Conservation (phyloP, 2,113 vertebrate species). For the Cercocebus atys region DNA sequence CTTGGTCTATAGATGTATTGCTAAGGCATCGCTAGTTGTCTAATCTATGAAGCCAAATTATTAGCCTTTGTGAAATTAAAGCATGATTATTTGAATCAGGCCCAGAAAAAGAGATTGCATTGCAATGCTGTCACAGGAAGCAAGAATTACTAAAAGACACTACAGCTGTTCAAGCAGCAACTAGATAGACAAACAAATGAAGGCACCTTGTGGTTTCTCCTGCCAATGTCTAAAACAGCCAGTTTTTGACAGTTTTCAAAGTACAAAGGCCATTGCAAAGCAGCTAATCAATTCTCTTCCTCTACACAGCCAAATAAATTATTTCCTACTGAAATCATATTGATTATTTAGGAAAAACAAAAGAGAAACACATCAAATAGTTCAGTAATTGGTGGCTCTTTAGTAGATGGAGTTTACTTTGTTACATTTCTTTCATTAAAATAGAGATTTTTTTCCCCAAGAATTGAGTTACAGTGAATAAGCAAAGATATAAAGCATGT, state of each 20-base stretch:
- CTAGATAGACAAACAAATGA: neutral
- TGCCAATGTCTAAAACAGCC: neutral
- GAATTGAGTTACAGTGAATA: neutral
- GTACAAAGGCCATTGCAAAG: slow-evolving; percentile 25
- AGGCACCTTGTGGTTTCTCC: slow-evolving; percentile 9
- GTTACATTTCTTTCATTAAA: neutral
- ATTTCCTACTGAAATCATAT: slow-evolving; percentile 47
- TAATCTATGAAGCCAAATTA: neutral
- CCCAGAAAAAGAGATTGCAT: neutral
- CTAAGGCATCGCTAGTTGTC: neutral
- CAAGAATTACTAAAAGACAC: neutral
- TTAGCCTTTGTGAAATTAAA: slow-evolving; percentile 52
- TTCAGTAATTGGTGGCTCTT: neutral
- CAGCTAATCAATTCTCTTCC: neutral
- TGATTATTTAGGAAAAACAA: neutral
- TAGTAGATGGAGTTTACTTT: neutral
- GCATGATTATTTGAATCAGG: slow-evolving; percentile 32
- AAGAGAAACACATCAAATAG: neutral
- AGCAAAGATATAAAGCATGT: neutral
- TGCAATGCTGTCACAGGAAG: neutral
- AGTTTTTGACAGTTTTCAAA: slow-evolving; percentile 47
- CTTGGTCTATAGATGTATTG: neutral
- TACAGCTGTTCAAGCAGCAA: neutral
- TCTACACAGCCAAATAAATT: slow-evolving; percentile 43
- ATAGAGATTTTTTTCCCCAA: neutral